Evolutionary conservation across 30 jellyfish, hydroid and myxozoan genomes (phyloP), one percentile per base, ranked within the genome.

Genomic region (Aurelia sp.): DNA sequence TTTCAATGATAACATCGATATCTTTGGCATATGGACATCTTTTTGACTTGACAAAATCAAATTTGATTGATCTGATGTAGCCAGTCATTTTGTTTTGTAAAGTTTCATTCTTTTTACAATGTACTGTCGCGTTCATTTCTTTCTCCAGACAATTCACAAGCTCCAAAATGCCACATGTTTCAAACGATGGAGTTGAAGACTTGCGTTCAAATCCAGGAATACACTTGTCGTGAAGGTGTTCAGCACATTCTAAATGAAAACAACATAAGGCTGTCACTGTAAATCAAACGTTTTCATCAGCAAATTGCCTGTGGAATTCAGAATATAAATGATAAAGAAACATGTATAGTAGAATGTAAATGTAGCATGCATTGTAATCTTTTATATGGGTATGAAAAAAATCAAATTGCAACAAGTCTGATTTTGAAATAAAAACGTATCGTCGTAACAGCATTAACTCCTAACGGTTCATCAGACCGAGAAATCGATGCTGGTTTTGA

Each of bases 1-100:
- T 44, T 31, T 84, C 82, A 59, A 84, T 84, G 69, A 84, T 20
- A 48, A 16, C 47, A 30, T 60, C 93, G 40, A 72, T 16, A 4
- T 84, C 93, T 48, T 84, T 74, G n/a, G 80, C 82, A 48, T 31
- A n/a, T 5, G 93, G 93, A 55, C 93, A 84, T 52, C 78, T 73
- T 63, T 44, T 72, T 8, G 88, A 81, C 2, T 72, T 53, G 57
- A 60, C 83, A 27, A 84, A 84, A 72, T 84, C 81, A 27, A 74
- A 73, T 52, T 62, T 63, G 31, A 84, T 74, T 10, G 93, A 58
- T 24, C 64, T 53, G 60, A 84, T 24, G 58, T 60, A 30, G 33
- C 58, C 63, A 20, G 51, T 73, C 85, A 73, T 73, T 27, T 73
- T 67, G 21, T 44, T 22, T 10, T 61, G 65, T 11, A 73, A 52